phyloP scores from a whole-genome alignment of 2,113 vertebrate species.

The Amblyornis subalaris region DNA sequence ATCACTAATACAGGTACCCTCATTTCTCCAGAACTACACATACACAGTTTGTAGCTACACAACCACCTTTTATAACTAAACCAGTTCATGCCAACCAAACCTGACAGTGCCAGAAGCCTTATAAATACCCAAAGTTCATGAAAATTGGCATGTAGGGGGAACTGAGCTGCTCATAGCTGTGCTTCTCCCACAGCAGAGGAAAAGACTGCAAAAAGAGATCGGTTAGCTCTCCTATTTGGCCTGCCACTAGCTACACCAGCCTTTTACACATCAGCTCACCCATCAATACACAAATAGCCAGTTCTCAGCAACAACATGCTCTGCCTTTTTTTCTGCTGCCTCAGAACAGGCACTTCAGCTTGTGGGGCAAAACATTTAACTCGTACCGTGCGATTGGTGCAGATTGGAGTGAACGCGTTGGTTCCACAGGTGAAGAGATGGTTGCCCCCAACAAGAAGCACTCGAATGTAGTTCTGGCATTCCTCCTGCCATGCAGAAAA shows the following conservation, averaged over 20 bases:
- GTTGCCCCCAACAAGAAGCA: slow-evolving; percentile 89
- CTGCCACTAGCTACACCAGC: neutral
- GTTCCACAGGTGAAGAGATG: slow-evolving; percentile 94
- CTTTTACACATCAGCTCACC: neutral
- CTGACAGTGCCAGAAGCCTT: neutral
- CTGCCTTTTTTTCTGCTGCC: neutral
- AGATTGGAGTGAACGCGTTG: slow-evolving; percentile 94
- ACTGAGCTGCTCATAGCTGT: neutral
- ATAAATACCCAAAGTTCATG: neutral
- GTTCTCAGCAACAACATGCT: neutral
- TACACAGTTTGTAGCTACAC: neutral
- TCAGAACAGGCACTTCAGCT: neutral
- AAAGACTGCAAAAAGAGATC: neutral
- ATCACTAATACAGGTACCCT: neutral
- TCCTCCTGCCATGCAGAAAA: slow-evolving; percentile 80
- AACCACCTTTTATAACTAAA: neutral
- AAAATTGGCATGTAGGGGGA: neutral
- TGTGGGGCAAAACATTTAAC: neutral
- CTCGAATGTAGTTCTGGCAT: slow-evolving; percentile 97
- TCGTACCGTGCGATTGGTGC: slow-evolving; percentile 92
- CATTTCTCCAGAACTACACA: neutral
- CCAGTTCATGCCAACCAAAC: neutral
- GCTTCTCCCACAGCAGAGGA: neutral
- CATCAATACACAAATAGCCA: neutral
- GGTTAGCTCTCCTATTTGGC: neutral